Base-by-base conservation (phyloP, 2,797 vertebrate species). In the Melanotaenia trifasciata region DNA sequence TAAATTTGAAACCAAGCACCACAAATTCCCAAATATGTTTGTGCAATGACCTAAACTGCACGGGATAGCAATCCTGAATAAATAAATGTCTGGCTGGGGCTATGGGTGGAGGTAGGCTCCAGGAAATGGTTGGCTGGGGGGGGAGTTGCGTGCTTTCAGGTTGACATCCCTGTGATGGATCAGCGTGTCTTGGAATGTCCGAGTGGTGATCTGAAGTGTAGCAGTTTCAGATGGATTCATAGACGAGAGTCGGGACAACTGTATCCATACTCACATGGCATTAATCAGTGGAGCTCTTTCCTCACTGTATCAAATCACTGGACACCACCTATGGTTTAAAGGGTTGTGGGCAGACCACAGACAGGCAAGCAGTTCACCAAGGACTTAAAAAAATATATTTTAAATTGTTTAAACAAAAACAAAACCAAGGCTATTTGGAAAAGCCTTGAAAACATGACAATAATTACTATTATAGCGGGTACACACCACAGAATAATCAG, bases 61-160 rank as follows among this genome's bases (percentile, higher is more conserved):
- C 79, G 61, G 64, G 84, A 87, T 79, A 85, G 76, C 63, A 57
- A 70, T 70, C 75, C 78, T 89, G 74, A 87, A 89, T 87, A 93
- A 92, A 94, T 89, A 92, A 85, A 90, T 88, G 85, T 87, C 86
- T 84, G 83, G 74, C 60, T 30, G 38, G 53, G 72, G 51, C 62
- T 26, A 81, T 82, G 81, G 90, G 86, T 78, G 85, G 84, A 84
- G 78, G 83, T 63, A 53, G 66, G 66, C 67, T 86, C 71, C 88
- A 89, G 90, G 91, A 93, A 90, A 89, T 89, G 33, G 80, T 90
- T 90, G 88, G 70, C 86, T 85, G 85, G 20, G 20, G 45, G 43
- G 40, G 40, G 81, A 84, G 84, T 78, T 92, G 88, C 91, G 82
- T 87, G 87, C 78, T 92, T 92, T 89, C 89, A 91, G 84, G 82